Evolutionary conservation across 2,797 vertebrate species (phyloP), one percentile per base, ranked within the genome.

Genomic region (Acanthurus leucopareius): DNA sequence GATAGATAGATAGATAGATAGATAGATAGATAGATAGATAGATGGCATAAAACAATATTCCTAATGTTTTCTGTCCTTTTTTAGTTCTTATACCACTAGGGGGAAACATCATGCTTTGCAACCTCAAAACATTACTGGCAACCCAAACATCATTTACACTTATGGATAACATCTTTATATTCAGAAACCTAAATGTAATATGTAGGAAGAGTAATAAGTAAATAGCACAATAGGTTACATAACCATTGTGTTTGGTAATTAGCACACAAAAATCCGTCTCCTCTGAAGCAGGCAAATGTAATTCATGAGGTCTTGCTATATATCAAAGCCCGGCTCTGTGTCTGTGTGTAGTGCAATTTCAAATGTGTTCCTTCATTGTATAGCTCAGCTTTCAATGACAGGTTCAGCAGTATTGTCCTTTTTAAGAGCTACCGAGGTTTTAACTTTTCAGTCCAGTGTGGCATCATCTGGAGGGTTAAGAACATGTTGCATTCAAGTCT

Each of bases 61-160:
- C 14, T n/a, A 47, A 13, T 19, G 5, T 60, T 48, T 42, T 22
- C 63, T 79, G 40, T 38, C 75, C 70, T 79, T 57, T 75, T 91
- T 86, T 73, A 61, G 60, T 75, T 83, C 32, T 85, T 32, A 48
- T 79, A 88, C 93, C 93, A 93, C 93, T 94, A 93, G 93, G 90
- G 93, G 94, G 93, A 93, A 92, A 93, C 92, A 87, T 90, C 71
- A 90, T 75, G 85, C 92, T 92, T 79, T 79, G 65, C 71, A 92
- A 90, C 69, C 69, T 57, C 35, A 58, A 48, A 58, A 74, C 75
- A 80, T 75, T 42, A 69, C 66, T 72, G 68, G 47, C 42, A 51
- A 47, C 83, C 15, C 58, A 79, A 81, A 77, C 66, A 81, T 71
- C 5, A 75, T 82, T 81, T 57, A 68, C 71, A 82, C 69, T 44